Conservation (phyloP, 2,113 vertebrate species). For the Fregata magnificens region DNA sequence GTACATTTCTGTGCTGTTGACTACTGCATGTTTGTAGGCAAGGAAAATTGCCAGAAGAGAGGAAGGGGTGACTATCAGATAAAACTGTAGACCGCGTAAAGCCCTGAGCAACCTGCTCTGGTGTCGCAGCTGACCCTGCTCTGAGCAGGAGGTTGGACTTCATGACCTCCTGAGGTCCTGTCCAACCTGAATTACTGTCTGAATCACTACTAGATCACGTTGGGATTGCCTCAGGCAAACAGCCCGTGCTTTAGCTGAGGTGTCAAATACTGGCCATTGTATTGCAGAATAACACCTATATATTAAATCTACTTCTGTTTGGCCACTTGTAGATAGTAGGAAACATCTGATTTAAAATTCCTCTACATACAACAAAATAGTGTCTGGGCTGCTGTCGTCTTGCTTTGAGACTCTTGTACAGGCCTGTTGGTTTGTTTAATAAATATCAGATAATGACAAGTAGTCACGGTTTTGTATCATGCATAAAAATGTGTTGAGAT, state of each 20-base stretch:
- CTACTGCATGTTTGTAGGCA: not conserved
- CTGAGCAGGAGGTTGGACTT: not conserved
- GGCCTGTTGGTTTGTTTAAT: not conserved
- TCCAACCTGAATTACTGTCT: not conserved
- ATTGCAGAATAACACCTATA: not conserved
- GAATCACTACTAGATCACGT: rapidly evolving
- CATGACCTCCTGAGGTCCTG: not conserved
- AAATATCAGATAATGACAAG: not conserved
- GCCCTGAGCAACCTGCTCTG: not conserved
- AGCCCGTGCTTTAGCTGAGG: not conserved
- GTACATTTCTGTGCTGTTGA: not conserved
- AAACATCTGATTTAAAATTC: not conserved
- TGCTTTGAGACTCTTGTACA: not conserved
- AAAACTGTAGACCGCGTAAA: not conserved
- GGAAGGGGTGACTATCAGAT: no score
- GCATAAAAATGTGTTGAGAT: not conserved
- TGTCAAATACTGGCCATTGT: not conserved
- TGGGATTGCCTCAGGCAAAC: not conserved
- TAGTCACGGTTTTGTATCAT: not conserved
- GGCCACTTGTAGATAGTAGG: not conserved
- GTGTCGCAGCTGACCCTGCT: not conserved
- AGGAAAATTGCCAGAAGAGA: not conserved
- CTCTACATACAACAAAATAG: not conserved
- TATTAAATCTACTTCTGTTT: not conserved
- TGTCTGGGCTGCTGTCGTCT: not conserved